A percentile compares a stretch with the other conserved stretches of the same genome.
These are phyloP conservation scores for Apodemus speciosus DNA, from an alignment of 2,113 vertebrate species.

Conservation along the genomic window DNA sequence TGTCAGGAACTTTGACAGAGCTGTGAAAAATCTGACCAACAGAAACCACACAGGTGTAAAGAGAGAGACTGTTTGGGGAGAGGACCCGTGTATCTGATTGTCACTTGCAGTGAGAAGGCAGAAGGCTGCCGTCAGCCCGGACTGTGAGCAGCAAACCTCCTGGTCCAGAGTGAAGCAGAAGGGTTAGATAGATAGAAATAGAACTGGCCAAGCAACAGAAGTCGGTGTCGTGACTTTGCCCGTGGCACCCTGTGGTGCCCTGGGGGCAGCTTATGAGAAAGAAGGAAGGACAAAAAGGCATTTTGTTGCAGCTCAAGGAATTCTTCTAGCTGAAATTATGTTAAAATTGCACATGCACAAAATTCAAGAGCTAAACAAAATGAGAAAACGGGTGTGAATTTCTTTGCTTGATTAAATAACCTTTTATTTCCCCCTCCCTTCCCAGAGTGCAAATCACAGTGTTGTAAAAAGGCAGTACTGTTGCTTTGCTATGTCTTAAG, in stretches of 20 bases:
- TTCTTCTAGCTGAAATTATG: slow-evolving; percentile 61
- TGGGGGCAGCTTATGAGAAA: background rate
- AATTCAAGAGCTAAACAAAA: background rate
- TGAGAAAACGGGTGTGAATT: slow-evolving; percentile 45
- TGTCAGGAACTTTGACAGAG: background rate
- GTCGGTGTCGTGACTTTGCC: background rate
- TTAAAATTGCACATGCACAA: slow-evolving; percentile 52
- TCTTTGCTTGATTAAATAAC: slow-evolving; percentile 61
- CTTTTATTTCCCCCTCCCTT: slow-evolving; percentile 50
- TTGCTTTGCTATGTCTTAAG: slow-evolving; percentile 56
- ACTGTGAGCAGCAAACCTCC: background rate
- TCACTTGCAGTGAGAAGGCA: background rate
- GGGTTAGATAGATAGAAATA: rapidly evolving
- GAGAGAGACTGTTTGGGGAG: background rate
- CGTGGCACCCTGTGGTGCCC: background rate
- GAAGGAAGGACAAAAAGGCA: slow-evolving; percentile 13
- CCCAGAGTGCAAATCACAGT: slow-evolving; percentile 50
- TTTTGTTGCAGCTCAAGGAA: background rate
- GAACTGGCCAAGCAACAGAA: background rate
- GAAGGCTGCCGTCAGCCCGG: background rate
- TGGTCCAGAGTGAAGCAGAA: background rate
- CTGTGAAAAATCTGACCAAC: background rate
- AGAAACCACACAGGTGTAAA: background rate
- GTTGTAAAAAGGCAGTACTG: slow-evolving; percentile 67
- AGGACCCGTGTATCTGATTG: background rate